Evolutionary conservation across 2,888 invertebrate genomes (phyloP).

Genomic region (Xiphydria camelus): DNA sequence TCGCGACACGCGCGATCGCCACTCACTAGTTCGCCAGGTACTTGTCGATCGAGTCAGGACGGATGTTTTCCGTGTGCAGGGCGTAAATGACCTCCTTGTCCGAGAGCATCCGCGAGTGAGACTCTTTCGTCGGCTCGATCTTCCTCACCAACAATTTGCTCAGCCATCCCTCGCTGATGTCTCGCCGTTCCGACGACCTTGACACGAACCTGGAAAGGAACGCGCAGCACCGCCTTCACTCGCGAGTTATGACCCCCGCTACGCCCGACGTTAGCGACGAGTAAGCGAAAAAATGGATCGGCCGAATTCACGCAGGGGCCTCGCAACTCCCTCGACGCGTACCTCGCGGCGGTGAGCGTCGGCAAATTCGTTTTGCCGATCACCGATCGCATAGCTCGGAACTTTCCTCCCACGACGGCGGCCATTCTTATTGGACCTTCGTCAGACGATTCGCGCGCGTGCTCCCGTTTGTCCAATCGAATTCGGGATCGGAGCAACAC

Average conservation of each 20-base stretch:
- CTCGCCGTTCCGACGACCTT: conserved; percentile 47
- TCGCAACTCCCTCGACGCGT: too few relatives aligned
- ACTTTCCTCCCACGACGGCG: conserved; percentile 47
- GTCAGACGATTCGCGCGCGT: background rate
- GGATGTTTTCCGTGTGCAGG: conserved; percentile 91
- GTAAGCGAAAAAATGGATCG: too few relatives aligned
- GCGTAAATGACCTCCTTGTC: conserved; percentile 96
- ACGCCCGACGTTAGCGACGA: too few relatives aligned
- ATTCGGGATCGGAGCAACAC: conserved; percentile 9
- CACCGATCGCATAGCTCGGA: conserved; percentile 38
- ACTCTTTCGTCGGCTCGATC: conserved; percentile 93
- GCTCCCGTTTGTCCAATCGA: conserved; percentile 13
- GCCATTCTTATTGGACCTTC: conserved; percentile 48
- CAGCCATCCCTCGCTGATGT: conserved; percentile 76
- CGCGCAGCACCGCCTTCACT: too few relatives aligned
- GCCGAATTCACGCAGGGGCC: too few relatives aligned
- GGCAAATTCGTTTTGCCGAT: conserved; percentile 41
- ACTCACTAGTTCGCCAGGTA: conserved; percentile 92
- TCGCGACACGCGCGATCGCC: conserved; percentile 18
- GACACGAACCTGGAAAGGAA: conserved; percentile 44
- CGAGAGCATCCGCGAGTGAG: conserved; percentile 95
- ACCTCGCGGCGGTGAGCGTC: conserved; percentile 37
- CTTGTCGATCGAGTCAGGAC: conserved; percentile 83
- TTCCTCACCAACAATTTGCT: conserved; percentile 86
- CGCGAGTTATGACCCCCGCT: too few relatives aligned